Base-by-base conservation (phyloP, 2,113 vertebrate species). In the Orthonyx spaldingii region DNA sequence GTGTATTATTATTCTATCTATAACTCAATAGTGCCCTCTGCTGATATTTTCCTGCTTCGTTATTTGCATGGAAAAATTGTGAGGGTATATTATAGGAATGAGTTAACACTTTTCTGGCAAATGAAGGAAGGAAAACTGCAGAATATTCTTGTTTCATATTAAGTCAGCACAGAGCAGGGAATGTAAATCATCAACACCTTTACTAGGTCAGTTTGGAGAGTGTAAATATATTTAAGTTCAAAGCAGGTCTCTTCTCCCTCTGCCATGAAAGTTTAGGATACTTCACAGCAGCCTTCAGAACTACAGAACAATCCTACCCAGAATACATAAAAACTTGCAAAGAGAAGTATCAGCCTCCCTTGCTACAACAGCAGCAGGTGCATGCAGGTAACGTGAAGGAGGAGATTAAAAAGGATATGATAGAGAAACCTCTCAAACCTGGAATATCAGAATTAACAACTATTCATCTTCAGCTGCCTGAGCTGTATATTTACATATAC, bases 1-100 rank as follows among this genome's bases (percentile, higher is more conserved):
- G 9, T 1, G 9, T 11, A 23, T 42, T 33, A 14, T 75, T 33
- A 22, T 47, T 83, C 7, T 55, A 66, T 95, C 79, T 52, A 24
- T 82, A 74, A 76, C 84, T 92, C 88, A 88, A 95, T 86, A 83
- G 77, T 63, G 96, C 96, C 95, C 95, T 93, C 97, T 97, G 94
- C 94, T 93, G 97, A 74, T 72, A 20, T 5, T 55, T 55, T 50
- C 30, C 13, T 35, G 69, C 21, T 52, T 19, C 22, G 76, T 30
- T 57, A 70, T 44, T 44, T 63, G 26, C 18, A 42, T 0, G 3
- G 56, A 22, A 68, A 79, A 84, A 57, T 5, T 10, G 8, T 0
- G 5, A 89, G 24, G 23, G 5, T 44, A 2, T 11, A 6, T 35
- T 61, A 32, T 0, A 6, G 42, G 23, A 70, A 60, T 16, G 11